Percentiles rank a stretch among this genome's conserved stretches.
Conservation (phyloP, 2,888 invertebrate genomes). For the Zootermopsis nevadensis region DNA sequence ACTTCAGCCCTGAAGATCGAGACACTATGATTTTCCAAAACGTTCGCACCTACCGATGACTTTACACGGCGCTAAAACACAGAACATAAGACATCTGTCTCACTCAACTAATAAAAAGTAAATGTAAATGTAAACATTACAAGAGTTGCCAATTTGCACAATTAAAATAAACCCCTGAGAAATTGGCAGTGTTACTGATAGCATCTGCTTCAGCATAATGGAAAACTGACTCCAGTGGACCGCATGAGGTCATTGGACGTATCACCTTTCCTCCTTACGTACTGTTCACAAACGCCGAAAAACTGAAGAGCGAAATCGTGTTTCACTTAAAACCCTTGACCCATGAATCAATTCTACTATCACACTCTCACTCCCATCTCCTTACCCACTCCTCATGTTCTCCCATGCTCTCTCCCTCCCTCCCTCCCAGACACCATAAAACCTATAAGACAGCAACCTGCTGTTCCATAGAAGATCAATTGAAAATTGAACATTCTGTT, state of each 20-base stretch:
- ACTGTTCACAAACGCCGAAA: not conserved
- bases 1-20: no score
- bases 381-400: not conserved
- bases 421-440: not conserved
- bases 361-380: not conserved
- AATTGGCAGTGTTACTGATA: not conserved
- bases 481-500: no score
- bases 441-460: no score
- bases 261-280: not conserved
- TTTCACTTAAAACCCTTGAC: not conserved
- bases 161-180: no score
- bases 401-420: not conserved
- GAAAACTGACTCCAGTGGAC: not conserved
- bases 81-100: no score
- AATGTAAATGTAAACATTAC: no score
- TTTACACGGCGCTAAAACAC: no score
- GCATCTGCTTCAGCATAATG: not conserved
- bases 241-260: conserved; percentile 3
- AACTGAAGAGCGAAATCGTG: conserved; percentile 8
- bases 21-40: no score
- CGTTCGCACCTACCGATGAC: no score
- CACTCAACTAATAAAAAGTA: no score
- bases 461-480: no score
- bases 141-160: no score
- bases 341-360: not conserved